Evolutionary conservation across 2,888 invertebrate species (phyloP).

Genomic region (Hedya salicella): DNA sequence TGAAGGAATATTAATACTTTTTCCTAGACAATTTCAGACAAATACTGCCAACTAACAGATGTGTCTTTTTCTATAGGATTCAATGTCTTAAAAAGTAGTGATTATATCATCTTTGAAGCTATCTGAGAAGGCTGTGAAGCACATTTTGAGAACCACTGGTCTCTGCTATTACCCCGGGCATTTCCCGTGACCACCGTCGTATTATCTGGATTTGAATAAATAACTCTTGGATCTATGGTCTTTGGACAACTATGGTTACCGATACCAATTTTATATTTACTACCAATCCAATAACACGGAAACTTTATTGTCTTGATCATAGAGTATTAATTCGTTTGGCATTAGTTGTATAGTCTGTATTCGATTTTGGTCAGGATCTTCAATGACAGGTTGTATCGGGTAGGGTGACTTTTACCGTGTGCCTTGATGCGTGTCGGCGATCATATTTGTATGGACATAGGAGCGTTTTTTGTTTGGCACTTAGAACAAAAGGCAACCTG

Average conservation of each 20-base stretch:
- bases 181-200: conserved; percentile 40
- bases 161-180: conserved; percentile 31
- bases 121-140: too few species aligned
- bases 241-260: conserved; percentile 15
- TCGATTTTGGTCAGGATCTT: conserved; percentile 16
- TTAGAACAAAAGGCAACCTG: conserved; percentile 20
- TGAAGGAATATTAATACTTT: too few species aligned
- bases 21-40: too few species aligned
- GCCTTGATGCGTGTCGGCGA: conserved; percentile 16
- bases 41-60: too few species aligned
- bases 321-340: conserved; percentile 6
- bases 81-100: too few species aligned
- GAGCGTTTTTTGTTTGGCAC: conserved; percentile 6
- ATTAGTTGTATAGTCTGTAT: neutral
- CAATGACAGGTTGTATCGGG: conserved; percentile 32
- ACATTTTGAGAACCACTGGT: neutral
- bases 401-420: conserved; percentile 22
- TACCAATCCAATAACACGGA: neutral
- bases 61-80: too few species aligned
- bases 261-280: neutral
- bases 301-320: neutral
- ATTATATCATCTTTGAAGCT: too few species aligned
- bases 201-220: conserved; percentile 26
- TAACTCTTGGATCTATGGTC: conserved; percentile 9
- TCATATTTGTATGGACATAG: conserved; percentile 4